Conservation (phyloP, 2,113 vertebrate species). For the Toxotes jaculatrix region DNA sequence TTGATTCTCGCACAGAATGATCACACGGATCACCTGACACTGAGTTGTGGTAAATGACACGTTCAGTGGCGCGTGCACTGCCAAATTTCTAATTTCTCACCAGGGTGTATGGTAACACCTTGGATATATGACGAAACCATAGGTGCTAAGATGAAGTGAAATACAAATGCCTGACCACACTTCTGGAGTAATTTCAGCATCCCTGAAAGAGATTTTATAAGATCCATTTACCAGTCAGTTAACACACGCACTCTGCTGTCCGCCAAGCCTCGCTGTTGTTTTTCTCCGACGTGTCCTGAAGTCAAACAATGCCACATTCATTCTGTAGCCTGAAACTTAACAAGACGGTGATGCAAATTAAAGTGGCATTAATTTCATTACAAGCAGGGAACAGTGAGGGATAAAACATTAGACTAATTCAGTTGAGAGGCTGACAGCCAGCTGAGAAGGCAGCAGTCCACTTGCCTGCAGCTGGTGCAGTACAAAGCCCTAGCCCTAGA, state of each 20-base stretch:
- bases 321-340: constrained; percentile 59
- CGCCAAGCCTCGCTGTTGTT: constrained; percentile 48
- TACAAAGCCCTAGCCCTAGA: constrained; percentile 47
- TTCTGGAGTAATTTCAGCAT: constrained; percentile 30
- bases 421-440: constrained; percentile 65
- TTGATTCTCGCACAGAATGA: constrained; percentile 48
- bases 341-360: constrained; percentile 75
- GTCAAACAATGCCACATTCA: constrained; percentile 73
- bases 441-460: constrained; percentile 50
- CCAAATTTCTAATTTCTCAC: constrained; percentile 15
- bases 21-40: constrained; percentile 53
- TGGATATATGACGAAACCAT: constrained; percentile 25
- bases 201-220: constrained; percentile 19
- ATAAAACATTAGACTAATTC: constrained; percentile 68
- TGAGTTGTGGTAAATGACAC: constrained; percentile 11
- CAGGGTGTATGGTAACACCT: constrained; percentile 1
- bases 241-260: constrained; percentile 16
- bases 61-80: background rate
- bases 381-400: constrained; percentile 50
- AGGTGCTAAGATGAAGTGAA: background rate
- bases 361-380: constrained; percentile 80
- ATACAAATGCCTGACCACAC: constrained; percentile 15
- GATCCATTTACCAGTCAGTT: constrained; percentile 47
- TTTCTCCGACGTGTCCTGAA: constrained; percentile 55
- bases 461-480: constrained; percentile 65